Percentiles rank a stretch among this genome's conserved stretches.
Conservation (phyloP, 2,113 vertebrate species). For the Salminus brasiliensis region DNA sequence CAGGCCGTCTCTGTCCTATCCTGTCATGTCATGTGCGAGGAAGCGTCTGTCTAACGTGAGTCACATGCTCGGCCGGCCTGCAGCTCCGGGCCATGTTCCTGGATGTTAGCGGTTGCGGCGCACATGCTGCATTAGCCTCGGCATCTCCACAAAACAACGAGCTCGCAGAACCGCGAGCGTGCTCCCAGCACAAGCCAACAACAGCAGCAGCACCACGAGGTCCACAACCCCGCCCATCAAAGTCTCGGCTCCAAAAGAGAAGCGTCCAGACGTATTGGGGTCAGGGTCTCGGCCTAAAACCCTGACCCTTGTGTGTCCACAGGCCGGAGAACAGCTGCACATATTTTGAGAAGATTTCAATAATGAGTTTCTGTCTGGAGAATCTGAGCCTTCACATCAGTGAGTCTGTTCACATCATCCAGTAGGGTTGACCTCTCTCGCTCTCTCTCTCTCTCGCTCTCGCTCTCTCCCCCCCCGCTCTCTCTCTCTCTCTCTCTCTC, state of each 20-base stretch:
- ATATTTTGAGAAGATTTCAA: conserved; percentile 27
- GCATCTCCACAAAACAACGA: not conserved
- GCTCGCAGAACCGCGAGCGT: not conserved
- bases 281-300: not conserved
- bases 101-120: not conserved
- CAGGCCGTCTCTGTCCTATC: not conserved
- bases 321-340: conserved; percentile 13
- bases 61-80: not conserved
- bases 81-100: not conserved
- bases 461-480: not conserved
- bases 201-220: not conserved
- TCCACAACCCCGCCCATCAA: not conserved
- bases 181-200: not conserved
- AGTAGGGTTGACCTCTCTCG: no score
- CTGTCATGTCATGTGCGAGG: not conserved
- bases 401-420: no score
- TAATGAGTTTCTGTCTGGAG: conserved; percentile 29
- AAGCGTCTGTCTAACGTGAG: not conserved
- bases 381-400: not conserved
- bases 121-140: not conserved
- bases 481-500: no score
- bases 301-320: not conserved
- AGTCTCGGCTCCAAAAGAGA: not conserved
- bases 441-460: conserved; percentile 4
- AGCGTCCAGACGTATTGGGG: not conserved